Base-by-base conservation (phyloP, 2,888 invertebrate species). In the Drymonia ruficornis region DNA sequence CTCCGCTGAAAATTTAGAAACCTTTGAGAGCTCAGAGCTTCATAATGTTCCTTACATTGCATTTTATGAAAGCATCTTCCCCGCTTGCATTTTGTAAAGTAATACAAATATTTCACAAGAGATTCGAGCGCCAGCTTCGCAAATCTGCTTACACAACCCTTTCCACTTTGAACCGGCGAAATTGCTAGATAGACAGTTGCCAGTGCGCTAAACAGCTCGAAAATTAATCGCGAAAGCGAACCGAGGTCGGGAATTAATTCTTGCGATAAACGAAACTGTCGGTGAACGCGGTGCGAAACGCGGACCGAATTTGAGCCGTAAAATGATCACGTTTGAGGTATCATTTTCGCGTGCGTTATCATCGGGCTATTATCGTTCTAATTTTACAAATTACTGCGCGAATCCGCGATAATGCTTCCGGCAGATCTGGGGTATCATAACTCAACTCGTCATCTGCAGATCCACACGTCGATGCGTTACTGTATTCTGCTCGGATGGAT, bases 201-300 rank as follows among this genome's bases (percentile, higher is more conserved):
- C 57, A 61, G 69, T 72, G 67, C 67, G 71, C 78, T 79, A 77
- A 83, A 77, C 83, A 79, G 76, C 76, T 77, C 70, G 68, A 76
- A 77, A 80, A 81, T 81, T 80, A 80, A 81, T 81, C 81, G 74
- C 68, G 61, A 70, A 69, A 71, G 67, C 74, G 77, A 70, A 73
- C 74, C 70, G 76, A 74, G 75, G 76, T 77, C 74, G 73, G 68
- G 76, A 78, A 76, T 80, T 77, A 80, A 82, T 82, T 81, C 75
- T 60, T 67, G 74, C 76, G 76, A 81, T 81, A 80, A 80, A 80
- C 79, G 78, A 74, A 76, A 79, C 71, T 65, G 70, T 69, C 63
- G 67, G 40, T 45, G 61, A 72, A 59, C 62, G 54, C 67, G 59
- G 59, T 57, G 13, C 6, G 7, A 29, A 46, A 49, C 23, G n/a